A percentile compares a stretch with the other conserved stretches of the same genome.
These are phyloP conservation scores for Calyptommatus sinebrachiatus DNA, from an alignment of 2,113 vertebrate genomes.

Conservation along the genomic window DNA sequence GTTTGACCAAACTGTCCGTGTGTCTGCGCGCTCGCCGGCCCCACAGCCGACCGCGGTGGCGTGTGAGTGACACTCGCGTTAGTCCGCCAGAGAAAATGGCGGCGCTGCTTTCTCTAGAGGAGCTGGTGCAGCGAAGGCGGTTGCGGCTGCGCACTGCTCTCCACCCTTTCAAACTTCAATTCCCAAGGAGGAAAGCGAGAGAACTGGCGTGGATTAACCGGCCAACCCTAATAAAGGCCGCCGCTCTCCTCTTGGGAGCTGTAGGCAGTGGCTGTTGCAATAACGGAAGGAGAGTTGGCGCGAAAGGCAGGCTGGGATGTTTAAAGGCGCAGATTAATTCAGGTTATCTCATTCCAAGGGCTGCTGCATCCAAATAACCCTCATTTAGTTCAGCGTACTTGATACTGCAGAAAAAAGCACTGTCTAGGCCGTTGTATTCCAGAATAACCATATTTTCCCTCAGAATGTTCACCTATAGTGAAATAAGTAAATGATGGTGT, in stretches of 20 bases:
- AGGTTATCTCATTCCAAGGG: no score
- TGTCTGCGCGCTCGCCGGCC: background rate
- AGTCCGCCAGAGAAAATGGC: slow-evolving; percentile 42
- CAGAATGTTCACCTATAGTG: no score
- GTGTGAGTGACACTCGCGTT: background rate
- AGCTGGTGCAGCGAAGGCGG: background rate
- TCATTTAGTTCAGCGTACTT: no score
- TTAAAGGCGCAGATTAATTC: no score
- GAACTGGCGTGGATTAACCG: background rate
- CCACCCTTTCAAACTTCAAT: background rate
- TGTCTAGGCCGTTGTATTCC: no score
- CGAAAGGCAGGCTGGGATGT: background rate
- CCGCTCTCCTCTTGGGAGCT: background rate
- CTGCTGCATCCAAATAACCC: no score
- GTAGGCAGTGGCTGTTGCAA: background rate
- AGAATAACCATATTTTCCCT: no score
- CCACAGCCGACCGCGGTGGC: no score
- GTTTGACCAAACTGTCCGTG: no score
- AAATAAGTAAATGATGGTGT: no score
- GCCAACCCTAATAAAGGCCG: background rate
- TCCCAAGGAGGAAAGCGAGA: background rate
- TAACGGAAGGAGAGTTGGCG: background rate
- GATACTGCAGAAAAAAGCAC: no score
- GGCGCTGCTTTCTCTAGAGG: slow-evolving; percentile 15
- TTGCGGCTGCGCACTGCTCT: background rate